Evolutionary conservation across 2,113 vertebrate species (phyloP).

Genomic region (Hemibates koningsi): DNA sequence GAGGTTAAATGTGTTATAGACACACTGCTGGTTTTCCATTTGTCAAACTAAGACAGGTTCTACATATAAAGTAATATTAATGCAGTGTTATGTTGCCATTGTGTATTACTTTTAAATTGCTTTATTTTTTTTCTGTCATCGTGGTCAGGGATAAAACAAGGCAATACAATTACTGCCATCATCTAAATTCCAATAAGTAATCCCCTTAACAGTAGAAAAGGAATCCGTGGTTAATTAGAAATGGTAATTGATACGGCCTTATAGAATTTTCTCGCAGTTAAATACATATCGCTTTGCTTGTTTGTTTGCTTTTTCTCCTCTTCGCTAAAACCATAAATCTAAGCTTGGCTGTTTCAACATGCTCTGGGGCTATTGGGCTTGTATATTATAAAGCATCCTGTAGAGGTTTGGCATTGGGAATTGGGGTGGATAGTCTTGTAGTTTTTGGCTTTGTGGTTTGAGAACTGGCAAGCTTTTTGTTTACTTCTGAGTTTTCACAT

Average conservation of each 20-base stretch:
- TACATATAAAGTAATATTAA: not conserved
- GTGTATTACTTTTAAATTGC: not conserved
- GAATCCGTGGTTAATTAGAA: slow-evolving; percentile 14
- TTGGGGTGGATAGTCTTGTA: not conserved
- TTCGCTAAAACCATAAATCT: not conserved
- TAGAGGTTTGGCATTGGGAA: not conserved
- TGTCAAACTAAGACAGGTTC: not conserved
- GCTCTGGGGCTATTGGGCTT: not conserved
- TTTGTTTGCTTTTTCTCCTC: not conserved
- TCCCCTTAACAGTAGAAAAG: not conserved
- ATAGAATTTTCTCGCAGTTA: not conserved
- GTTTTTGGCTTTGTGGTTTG: slow-evolving; percentile 9
- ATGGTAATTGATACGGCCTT: slow-evolving; percentile 6
- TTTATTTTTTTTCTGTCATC: not conserved
- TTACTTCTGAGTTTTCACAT: not conserved
- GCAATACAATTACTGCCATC: not conserved
- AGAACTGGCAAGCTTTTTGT: slow-evolving; percentile 20
- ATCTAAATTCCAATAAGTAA: not conserved
- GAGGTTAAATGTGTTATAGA: not conserved
- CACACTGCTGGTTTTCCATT: not conserved
- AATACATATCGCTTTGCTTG: not conserved
- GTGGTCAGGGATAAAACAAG: not conserved
- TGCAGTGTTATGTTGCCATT: not conserved
- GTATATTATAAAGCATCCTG: slow-evolving; percentile 1
- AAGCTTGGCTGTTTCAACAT: not conserved